Base-by-base conservation (phyloP, 2,113 vertebrate genomes). In the Ammodytes marinus region DNA sequence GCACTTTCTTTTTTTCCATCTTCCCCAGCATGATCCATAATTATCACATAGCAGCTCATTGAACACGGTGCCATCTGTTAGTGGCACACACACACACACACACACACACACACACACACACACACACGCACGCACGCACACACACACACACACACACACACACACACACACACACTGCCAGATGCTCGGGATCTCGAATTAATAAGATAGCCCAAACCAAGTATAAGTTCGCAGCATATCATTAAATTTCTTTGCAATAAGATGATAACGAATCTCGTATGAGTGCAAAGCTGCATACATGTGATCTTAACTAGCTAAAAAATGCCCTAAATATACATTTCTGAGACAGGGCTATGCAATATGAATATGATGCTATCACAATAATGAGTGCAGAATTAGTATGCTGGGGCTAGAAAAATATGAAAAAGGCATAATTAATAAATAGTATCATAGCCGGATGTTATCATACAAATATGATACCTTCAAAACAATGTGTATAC, bases 1-100 rank as follows among this genome's bases (percentile, higher is more conserved):
- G 79, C 81, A 85, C 84, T 84, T 83, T 77, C 77, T 83, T 64
- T 60, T 57, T 14, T 35, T 45, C 13, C 68, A 80, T 80, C 85
- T 86, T 91, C 76, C 67, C 79, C 87, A 76, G 87, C 87, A 81
- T 83, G 84, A 80, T 80, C 82, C 80, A 87, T 92, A 92, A 92
- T 93, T 91, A 93, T 92, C 91, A 88, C 88, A 80, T 90, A 87
- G 80, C 82, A 88, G 84, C 86, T 92, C 87, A 89, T 90, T 89
- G 88, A 88, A 91, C 89, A 86, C 84, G 52, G 79, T 61, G 85
- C 91, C 91, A 93, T 93, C 91, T 93, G 92, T 90, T 88, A 72
- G 85, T 13, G 6, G 46, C 74, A 57, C 66, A 0, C 82, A 27
- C 52, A 8, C 74, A 50, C 59, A 11, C 40, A 50, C 57, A 47